These are phyloP conservation scores for Ceratotherium simum DNA, from an alignment of 2,113 vertebrate genomes.

Conservation along the genomic window DNA sequence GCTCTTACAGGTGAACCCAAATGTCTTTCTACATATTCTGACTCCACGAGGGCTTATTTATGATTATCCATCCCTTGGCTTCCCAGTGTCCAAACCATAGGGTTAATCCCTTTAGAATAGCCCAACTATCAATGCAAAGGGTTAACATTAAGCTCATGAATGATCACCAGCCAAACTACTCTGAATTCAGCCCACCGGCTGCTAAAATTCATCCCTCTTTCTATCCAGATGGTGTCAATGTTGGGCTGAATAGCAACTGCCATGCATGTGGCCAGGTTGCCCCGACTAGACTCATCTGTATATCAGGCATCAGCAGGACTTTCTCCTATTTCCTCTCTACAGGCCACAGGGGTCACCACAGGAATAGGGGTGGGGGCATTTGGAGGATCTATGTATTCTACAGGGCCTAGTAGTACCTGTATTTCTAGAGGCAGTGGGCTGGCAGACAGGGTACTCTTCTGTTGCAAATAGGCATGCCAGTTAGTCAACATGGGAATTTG, in stretches of 20 bases:
- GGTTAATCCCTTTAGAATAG: neutral
- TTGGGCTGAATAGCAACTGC: neutral
- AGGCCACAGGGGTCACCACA: neutral
- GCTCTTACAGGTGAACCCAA: neutral
- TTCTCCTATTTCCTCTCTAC: neutral
- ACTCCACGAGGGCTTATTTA: neutral
- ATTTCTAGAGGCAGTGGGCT: neutral
- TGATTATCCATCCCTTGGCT: neutral
- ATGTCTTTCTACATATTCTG: neutral
- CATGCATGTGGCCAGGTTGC: neutral
- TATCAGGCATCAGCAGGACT: neutral
- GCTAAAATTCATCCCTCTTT: neutral
- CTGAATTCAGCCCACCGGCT: neutral
- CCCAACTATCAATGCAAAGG: neutral
- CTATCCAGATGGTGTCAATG: neutral
- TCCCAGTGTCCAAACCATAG: neutral
- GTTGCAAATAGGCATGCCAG: neutral
- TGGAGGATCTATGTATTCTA: neutral
- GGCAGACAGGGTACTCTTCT: neutral
- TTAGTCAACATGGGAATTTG: neutral
- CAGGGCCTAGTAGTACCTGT: neutral
- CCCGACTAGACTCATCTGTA: neutral
- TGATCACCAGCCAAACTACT: neutral
- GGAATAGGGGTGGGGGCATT: neutral
- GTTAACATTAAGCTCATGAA: neutral